Conservation (phyloP, 2,797 vertebrate species). For the Parambassis ranga region DNA sequence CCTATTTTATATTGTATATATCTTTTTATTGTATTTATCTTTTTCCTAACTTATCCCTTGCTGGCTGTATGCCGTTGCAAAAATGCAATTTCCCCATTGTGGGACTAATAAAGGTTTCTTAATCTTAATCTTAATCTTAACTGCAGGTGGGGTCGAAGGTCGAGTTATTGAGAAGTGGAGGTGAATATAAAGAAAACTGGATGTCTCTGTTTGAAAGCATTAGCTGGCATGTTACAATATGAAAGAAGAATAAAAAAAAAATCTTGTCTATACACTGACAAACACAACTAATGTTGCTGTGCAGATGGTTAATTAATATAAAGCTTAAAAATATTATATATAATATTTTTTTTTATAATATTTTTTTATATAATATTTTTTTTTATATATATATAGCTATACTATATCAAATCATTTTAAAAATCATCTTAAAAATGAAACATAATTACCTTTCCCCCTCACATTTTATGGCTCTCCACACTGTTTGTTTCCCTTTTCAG, state of each 20-base stretch:
- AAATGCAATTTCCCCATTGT: too few species aligned
- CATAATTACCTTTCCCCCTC: slow-evolving; percentile 29
- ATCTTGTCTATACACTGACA: slow-evolving; percentile 14
- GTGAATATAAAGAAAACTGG: slow-evolving; percentile 6
- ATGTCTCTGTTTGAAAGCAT: background rate
- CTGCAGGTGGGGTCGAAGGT: slow-evolving; percentile 39
- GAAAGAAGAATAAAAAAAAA: background rate
- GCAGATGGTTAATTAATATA: slow-evolving; percentile 53
- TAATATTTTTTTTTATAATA: too few species aligned
- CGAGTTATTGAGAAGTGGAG: too few species aligned
- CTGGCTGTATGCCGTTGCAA: too few species aligned
- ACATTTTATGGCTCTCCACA: slow-evolving; percentile 20
- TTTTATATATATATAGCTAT: too few species aligned
- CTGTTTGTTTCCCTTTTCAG: background rate
- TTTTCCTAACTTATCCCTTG: too few species aligned
- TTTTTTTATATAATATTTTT: too few species aligned
- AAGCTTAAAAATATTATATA: too few species aligned
- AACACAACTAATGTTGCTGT: slow-evolving; percentile 9
- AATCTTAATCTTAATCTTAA: too few species aligned
- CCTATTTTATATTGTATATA: too few species aligned
- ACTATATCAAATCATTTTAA: slow-evolving; percentile 9
- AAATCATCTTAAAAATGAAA: slow-evolving; percentile 12
- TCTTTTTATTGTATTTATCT: too few species aligned
- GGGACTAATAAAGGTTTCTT: too few species aligned
- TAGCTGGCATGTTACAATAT: background rate